A percentile compares a stretch with the other conserved stretches of the same genome.
Conservation (phyloP, 1,140 invertebrate species). For the Medauroidea extradentata region DNA sequence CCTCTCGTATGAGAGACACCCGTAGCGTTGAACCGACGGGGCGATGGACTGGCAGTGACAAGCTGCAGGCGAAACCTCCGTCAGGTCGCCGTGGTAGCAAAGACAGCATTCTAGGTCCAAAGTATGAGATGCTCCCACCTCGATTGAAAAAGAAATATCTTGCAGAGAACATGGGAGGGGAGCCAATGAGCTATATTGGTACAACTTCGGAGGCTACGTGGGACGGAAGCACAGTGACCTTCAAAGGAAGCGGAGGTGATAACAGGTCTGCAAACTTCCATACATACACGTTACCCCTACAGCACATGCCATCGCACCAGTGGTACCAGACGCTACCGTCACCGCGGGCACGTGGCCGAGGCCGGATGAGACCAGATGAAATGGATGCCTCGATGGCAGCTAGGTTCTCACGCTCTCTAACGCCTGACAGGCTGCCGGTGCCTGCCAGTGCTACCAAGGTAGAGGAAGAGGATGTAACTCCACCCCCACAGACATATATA, state of each 20-base stretch:
- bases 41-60: constrained; percentile 28
- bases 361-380: constrained; percentile 46
- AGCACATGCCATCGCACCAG: constrained; percentile 25
- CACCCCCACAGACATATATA: too few species aligned
- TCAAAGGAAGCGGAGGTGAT: constrained; percentile 33
- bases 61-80: constrained; percentile 50
- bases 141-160: constrained; percentile 49
- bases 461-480: too few species aligned
- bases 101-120: constrained; percentile 35
- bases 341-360: constrained; percentile 45
- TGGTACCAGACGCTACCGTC: constrained; percentile 49
- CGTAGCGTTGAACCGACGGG: constrained; percentile 49
- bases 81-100: constrained; percentile 45
- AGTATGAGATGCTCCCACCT: constrained; percentile 48
- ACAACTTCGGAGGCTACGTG: constrained; percentile 43
- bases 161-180: constrained; percentile 43
- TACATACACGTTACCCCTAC: neutral
- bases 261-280: neutral
- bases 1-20: constrained; percentile 47
- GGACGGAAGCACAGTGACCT: constrained; percentile 49
- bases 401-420: constrained; percentile 43
- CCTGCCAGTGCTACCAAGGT: neutral
- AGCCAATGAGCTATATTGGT: constrained; percentile 30
- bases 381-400: constrained; percentile 26
- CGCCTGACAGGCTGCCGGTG: constrained; percentile 42